Evolutionary conservation across 2,113 vertebrate genomes (phyloP), one percentile per base, ranked within the genome.

Genomic region (Pristiophorus japonicus): DNA sequence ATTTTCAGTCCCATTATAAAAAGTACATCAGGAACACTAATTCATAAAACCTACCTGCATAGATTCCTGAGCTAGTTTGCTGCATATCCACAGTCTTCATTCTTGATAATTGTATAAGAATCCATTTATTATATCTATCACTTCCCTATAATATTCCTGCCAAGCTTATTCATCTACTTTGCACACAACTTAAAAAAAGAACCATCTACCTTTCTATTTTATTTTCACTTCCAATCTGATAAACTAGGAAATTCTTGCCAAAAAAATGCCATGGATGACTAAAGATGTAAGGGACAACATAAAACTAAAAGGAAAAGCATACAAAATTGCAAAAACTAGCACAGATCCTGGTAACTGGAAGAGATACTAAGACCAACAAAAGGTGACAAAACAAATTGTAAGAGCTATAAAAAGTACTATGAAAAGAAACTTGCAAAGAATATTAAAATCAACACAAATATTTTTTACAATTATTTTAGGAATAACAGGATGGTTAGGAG

Each of bases 51-150:
- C 8, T 55, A 30, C 24, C 27, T 59, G 1, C 16, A 34, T 10
- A 55, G 27, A 59, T 91, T 91, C 55, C 55, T 91, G 14, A 91
- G 30, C 55, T 91, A 91, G 55, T 62, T n/a, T 4, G 12, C 30
- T 62, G 87, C 12, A 91, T 91, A 91, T 91, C 62, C 55, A 55
- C 85, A 91, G 55, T n/a, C 55, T 62, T 62, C 55, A 62, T 90
- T 90, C 55, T 62, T n/a, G 34, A 91, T 91, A 91, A 91, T 91
- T 62, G 34, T 91, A 91, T 34, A 59, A 90, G 14, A 62, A 90
- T 91, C 51, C 11, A 91, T 62, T 91, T 62, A 91, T 91, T n/a
- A 91, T 62, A n/a, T 55, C 85, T 62, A 4, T 91, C 51, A 91
- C 55, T 91, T 91, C 87, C 87, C 87, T 18, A 5, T 62, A 34